Evolutionary conservation across 2,113 vertebrate genomes (phyloP).

Genomic region (Muntiacus reevesi): DNA sequence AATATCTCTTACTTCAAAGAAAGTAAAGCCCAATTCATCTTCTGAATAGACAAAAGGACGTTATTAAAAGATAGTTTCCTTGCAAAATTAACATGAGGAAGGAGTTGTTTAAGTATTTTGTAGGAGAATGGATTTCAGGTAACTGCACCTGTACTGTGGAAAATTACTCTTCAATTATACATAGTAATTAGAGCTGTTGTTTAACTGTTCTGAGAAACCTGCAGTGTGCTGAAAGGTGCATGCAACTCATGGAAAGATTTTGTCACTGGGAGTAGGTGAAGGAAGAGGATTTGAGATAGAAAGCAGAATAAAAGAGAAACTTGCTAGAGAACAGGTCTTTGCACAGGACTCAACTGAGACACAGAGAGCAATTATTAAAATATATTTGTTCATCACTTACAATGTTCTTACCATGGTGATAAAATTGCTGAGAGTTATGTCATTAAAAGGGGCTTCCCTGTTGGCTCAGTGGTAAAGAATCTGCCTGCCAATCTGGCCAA

Average conservation of each 20-base stretch:
- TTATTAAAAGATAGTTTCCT: slow-evolving; percentile 53
- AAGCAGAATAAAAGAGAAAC: slow-evolving; percentile 13
- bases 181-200: slow-evolving; percentile 69
- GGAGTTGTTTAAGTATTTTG: slow-evolving; percentile 45
- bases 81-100: background rate
- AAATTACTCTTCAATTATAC: slow-evolving; percentile 66
- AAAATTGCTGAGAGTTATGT: background rate
- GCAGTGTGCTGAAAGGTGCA: background rate
- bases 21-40: slow-evolving; percentile 32
- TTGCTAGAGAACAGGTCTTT: background rate
- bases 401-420: background rate
- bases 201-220: slow-evolving; percentile 61
- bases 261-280: background rate
- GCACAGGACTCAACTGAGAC: background rate
- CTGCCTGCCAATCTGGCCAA: background rate
- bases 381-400: background rate
- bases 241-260: background rate
- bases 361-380: background rate
- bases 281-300: background rate
- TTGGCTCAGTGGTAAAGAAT: background rate
- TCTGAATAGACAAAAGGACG: background rate
- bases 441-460: background rate
- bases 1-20: slow-evolving; percentile 28
- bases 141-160: slow-evolving; percentile 63
- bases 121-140: slow-evolving; percentile 60